Percentiles rank a stretch among this genome's conserved stretches.
Evolutionary conservation across 2,888 invertebrate species (phyloP).

Genomic region (Choreutis nemorana): DNA sequence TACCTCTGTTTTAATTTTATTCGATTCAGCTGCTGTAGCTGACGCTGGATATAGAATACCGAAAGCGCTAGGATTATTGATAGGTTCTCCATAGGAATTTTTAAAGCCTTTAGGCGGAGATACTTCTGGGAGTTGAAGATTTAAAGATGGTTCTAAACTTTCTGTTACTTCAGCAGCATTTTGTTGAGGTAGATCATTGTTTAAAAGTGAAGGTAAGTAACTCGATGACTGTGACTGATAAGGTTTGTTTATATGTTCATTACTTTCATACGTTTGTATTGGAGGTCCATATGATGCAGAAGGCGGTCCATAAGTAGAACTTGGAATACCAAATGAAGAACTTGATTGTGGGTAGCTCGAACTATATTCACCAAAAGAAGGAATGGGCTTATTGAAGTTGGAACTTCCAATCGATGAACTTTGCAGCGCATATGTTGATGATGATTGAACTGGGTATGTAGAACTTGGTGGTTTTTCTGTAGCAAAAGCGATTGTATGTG

Average conservation of each 20-base stretch:
- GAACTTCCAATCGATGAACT: conserved; percentile 5
- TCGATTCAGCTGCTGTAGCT: conserved; percentile 47
- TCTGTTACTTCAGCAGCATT: conserved; percentile 28
- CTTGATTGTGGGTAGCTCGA: conserved; percentile 13
- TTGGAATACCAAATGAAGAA: conserved; percentile 18
- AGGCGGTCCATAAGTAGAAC: conserved; percentile 24
- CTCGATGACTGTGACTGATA: conserved; percentile 9
- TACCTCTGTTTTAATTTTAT: conserved; percentile 45
- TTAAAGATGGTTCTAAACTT: conserved; percentile 22
- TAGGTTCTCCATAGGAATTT: conserved; percentile 55
- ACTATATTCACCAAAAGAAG: conserved; percentile 20
- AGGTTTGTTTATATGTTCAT: background rate
- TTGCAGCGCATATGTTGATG: conserved; percentile 5
- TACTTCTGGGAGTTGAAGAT: conserved; percentile 42
- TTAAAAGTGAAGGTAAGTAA: conserved; percentile 25
- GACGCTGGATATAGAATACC: conserved; percentile 42
- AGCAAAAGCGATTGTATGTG: conserved; percentile 35
- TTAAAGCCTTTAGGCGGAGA: conserved; percentile 38
- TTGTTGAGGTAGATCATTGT: conserved; percentile 29
- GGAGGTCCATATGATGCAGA: conserved; percentile 21
- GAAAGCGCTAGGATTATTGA: conserved; percentile 31
- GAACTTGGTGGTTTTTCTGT: conserved; percentile 38
- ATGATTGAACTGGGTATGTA: conserved; percentile 24
- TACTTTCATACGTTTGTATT: background rate
- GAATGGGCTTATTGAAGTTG: conserved; percentile 11